phyloP scores from a whole-genome alignment of 2,888 invertebrate genomes.

The Melanargia galathea region DNA sequence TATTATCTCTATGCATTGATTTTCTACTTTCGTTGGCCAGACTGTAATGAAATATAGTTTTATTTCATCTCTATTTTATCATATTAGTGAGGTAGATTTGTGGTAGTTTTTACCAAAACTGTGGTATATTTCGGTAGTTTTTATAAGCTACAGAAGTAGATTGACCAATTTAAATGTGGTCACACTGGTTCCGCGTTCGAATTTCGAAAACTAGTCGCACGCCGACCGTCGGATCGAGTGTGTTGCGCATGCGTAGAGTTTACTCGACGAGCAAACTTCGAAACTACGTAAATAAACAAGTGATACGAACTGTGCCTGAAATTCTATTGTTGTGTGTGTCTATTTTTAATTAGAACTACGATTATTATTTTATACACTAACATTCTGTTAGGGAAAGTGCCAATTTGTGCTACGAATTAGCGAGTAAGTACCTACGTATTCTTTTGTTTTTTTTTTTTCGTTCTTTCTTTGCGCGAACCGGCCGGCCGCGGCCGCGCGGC shows the following conservation, averaged over 20 bases:
- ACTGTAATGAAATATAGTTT: no score
- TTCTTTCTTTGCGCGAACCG: conserved; percentile 58
- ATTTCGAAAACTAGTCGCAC: conserved; percentile 53
- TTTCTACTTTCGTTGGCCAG: no score
- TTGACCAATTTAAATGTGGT: no score
- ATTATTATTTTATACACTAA: conserved; percentile 14
- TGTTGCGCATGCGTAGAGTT: conserved; percentile 65
- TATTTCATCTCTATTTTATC: no score
- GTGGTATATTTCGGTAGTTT: no score
- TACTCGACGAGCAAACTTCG: conserved; percentile 59
- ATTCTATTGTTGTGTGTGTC: conserved; percentile 45
- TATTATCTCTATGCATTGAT: no score
- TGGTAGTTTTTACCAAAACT: no score
- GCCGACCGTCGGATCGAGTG: conserved; percentile 55
- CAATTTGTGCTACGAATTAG: conserved; percentile 66
- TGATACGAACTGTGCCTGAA: conserved; percentile 58
- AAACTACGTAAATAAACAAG: conserved; percentile 75
- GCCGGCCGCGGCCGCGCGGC: conserved; percentile 48
- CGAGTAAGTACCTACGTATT: conserved; percentile 67
- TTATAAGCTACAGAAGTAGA: no score
- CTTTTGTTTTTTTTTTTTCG: conserved; percentile 56
- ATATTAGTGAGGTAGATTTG: no score
- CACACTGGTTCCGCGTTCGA: no score
- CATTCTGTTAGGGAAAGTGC: conserved; percentile 44
- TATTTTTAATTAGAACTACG: conserved; percentile 19